Evolutionary conservation across 2,888 invertebrate species (phyloP), one percentile per base, ranked within the genome.

Genomic region (Patella caerulea): DNA sequence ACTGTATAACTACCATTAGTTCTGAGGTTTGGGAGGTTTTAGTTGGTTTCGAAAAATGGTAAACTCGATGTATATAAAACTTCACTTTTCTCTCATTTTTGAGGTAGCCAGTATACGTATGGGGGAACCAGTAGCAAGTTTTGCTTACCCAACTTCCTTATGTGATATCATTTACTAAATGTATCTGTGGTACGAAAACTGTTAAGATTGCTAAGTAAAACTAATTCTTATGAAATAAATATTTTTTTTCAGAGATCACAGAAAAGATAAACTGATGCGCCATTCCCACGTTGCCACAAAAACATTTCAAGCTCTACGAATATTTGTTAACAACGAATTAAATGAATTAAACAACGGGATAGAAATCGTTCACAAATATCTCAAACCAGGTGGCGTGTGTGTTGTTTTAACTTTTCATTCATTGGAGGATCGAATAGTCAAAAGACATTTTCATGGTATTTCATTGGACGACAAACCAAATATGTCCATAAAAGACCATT

Each of bases 321-420:
- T 98, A 87, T 98, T 98, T 92, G 96, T 98, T 0, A 98, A 98
- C 90, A 96, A 98, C 91, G 98, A 98, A 93, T 92, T 98, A 0
- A 98, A 98, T 91, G 98, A 98, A 93, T 94, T 98, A 2, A 96
- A 98, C 92, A 96, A 96, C 91, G 98, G 95, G 0, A 94, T 98
- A 92, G 90, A 96, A 45, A 87, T 97, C 76, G 95, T 97, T 0
- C 94, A 95, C 81, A 77, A 84, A 12, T 88, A 96, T 94, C 93
- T 98, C 34, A 96, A 96, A 92, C 92, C 94, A 0, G 94, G 95
- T 59, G 98, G 98, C 0, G 93, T 94, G 79, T 91, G 98, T 79
- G 95, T 96, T 0, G 95, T 96, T 0, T 94, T 98, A 69, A 95
- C 96, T 17, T 98, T 98, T 91, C 98, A 98, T 92, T 97, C 97